Base-by-base conservation (phyloP, 2,888 invertebrate species). In the Hydriomena furcata region DNA sequence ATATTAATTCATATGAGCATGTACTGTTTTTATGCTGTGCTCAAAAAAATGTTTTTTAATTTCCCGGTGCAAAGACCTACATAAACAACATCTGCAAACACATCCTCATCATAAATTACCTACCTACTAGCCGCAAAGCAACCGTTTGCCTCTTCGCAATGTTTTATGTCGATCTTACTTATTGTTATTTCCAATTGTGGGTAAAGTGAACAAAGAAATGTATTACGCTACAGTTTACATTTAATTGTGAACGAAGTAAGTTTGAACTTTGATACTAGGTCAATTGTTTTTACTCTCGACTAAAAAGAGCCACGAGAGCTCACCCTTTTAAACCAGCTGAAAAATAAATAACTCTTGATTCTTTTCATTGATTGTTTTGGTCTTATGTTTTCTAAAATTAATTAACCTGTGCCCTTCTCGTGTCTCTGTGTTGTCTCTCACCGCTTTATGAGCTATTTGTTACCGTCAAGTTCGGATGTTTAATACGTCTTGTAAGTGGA, bases 401-500 rank as follows among this genome's bases (percentile, higher is more conserved):
- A 44, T 25, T 34, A 35, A 24, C 21, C 24, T 37, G 23, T 45
- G 28, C n/a, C 24, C 4, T 20, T 21, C 7, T 23, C 23, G 12
- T 25, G 36, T 41, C 17, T 58, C 58, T 45, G 55, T 61, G 3
- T 5, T 61, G 66, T 59, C 51, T 53, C 66, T 58, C 58, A 63
- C 64, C 58, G 50, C 52, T 52, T 60, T 65, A 66, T 72, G 69
- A 70, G 66, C 66, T 63, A 71, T 79, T 73, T 73, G 71, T 78
- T 76, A 76, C 71, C 66, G 73, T 73, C 70, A 61, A 66, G 65
- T 60, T 55, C 60, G 60, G 60, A 73, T 76, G 65, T 71, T 73
- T 71, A 76, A 74, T 74, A 72, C 67, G 69, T 73, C 73, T 70
- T 66, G 65, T 66, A 68, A 73, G 72, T 68, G 68, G 65, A 64